phyloP scores from a whole-genome alignment of 2,113 vertebrate genomes.

The Cisticola juncidis region DNA sequence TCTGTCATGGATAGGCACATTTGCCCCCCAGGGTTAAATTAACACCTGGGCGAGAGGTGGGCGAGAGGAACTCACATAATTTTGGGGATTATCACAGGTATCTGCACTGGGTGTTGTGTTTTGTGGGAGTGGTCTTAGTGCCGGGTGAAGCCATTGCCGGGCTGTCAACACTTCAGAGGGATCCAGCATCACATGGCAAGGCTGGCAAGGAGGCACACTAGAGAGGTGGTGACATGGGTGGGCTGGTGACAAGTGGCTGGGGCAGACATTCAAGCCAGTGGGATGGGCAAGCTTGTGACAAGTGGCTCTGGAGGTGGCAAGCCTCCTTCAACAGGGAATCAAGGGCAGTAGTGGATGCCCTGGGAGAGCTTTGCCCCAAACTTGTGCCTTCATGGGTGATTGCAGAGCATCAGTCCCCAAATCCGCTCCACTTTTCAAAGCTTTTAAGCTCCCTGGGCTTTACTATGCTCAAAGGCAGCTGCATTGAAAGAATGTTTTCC shows the following conservation, averaged over 20 bases:
- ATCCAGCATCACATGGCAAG: rapidly evolving
- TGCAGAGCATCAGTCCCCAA: neutral
- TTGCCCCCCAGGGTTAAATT: neutral
- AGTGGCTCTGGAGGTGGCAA: neutral
- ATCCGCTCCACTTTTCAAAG: neutral
- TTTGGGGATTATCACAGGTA: neutral
- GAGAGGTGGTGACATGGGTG: neutral
- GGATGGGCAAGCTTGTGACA: neutral
- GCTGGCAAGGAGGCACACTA: neutral
- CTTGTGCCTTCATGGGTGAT: neutral
- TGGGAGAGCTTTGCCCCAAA: neutral
- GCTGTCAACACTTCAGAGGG: neutral
- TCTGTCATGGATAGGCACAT: rapidly evolving
- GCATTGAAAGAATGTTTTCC: neutral
- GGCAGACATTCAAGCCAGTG: neutral
- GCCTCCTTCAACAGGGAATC: neutral
- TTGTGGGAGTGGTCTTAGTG: neutral
- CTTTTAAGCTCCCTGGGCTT: conserved; percentile 9
- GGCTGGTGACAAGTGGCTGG: neutral
- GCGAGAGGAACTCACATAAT: rapidly evolving
- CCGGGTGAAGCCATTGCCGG: neutral
- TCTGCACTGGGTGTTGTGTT: neutral
- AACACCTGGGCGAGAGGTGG: neutral
- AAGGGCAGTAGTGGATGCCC: neutral
- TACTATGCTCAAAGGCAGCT: neutral